phyloP scores from a whole-genome alignment of 2,797 vertebrate genomes.

The Menidia menidia region DNA sequence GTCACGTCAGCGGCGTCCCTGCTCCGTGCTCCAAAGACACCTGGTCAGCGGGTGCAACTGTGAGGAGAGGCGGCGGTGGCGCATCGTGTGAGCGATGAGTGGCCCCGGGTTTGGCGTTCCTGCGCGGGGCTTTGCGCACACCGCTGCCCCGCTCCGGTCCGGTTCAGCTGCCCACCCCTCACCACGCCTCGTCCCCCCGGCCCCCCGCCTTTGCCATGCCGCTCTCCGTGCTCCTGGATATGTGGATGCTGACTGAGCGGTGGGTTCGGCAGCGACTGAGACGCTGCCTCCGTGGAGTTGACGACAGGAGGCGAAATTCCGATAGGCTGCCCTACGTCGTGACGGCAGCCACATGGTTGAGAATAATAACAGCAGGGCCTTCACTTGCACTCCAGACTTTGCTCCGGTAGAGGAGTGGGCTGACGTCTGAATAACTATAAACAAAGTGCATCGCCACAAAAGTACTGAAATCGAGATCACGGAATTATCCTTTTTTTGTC shows the following conservation, averaged over 20 bases:
- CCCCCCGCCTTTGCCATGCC: conserved; percentile 59
- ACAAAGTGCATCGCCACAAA: neutral
- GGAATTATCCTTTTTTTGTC: neutral
- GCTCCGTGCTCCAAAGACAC: conserved; percentile 62
- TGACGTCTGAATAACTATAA: neutral
- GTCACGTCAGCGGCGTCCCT: conserved; percentile 64
- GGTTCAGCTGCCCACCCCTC: conserved; percentile 45
- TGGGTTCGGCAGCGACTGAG: conserved; percentile 26
- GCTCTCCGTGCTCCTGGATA: conserved; percentile 56
- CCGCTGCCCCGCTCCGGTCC: conserved; percentile 44
- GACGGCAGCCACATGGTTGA: conserved; percentile 46
- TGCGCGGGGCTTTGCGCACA: conserved; percentile 30
- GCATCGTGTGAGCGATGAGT: conserved; percentile 59
- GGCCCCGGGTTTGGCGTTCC: conserved; percentile 28
- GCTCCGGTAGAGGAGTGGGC: conserved; percentile 9
- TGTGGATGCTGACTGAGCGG: conserved; percentile 50
- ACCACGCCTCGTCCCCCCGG: conserved; percentile 48
- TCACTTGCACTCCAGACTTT: neutral
- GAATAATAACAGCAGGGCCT: conserved; percentile 31
- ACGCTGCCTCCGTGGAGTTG: conserved; percentile 36
- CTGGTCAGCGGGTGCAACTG: conserved; percentile 60
- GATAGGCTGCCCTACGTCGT: conserved; percentile 48
- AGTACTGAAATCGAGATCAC: neutral
- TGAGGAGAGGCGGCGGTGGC: conserved; percentile 49
- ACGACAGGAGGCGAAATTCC: conserved; percentile 45